These are phyloP conservation scores for Crocuta crocuta DNA, from an alignment of 2,113 vertebrate species.

Conservation along the genomic window DNA sequence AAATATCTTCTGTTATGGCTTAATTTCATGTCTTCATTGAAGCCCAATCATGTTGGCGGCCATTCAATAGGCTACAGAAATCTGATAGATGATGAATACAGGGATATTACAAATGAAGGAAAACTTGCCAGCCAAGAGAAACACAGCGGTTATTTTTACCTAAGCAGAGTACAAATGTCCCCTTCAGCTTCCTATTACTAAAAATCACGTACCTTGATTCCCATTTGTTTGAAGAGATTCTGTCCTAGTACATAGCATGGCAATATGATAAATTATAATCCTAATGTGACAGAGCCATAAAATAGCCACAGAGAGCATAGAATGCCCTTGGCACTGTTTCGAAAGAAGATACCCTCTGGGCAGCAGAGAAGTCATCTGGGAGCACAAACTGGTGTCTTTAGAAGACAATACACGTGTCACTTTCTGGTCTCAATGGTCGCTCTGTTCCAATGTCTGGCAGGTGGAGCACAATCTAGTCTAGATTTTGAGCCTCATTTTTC, in stretches of 20 bases:
- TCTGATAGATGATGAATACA: constrained; percentile 5
- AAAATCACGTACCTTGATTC: not conserved
- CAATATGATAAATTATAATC: not conserved
- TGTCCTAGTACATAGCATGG: not conserved
- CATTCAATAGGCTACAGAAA: constrained; percentile 64
- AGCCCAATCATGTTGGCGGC: constrained; percentile 11
- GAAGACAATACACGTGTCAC: not conserved
- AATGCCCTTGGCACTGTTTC: not conserved
- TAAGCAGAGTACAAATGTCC: not conserved
- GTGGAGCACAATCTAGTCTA: not conserved
- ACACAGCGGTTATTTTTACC: not conserved
- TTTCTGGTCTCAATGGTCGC: not conserved
- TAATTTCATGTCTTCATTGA: constrained; percentile 65
- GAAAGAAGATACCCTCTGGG: not conserved
- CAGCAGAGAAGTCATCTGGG: not conserved
- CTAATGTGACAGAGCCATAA: not conserved
- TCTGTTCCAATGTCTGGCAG: not conserved
- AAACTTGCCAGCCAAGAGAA: constrained; percentile 9
- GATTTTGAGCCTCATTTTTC: not conserved
- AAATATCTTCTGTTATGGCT: constrained; percentile 56
- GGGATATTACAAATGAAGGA: constrained; percentile 32
- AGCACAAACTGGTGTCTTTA: not conserved
- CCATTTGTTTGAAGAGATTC: not conserved
- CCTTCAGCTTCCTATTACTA: not conserved
- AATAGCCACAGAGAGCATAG: not conserved